Base-by-base conservation (phyloP, 1,140 invertebrate species). In the Neotoxoptera formosana region DNA sequence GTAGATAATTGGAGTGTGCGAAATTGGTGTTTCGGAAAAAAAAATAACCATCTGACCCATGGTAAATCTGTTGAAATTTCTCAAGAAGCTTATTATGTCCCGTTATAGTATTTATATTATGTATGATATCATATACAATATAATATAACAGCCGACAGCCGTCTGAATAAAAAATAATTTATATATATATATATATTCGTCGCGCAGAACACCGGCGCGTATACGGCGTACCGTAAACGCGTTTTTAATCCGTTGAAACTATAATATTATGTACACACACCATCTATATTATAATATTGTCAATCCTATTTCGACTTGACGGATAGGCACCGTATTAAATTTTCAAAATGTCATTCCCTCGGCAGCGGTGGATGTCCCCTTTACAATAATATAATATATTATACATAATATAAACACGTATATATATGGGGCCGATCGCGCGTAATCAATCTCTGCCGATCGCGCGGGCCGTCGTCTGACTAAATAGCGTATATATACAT, bases 321-420 rank as follows among this genome's bases (percentile, higher is more conserved):
- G 30, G 87, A 53, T 89, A 20, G 48, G 48, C 6, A 36, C n/a
- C 48, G 87, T 53, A 89, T 89, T 89, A 89, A 89, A 89, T 53
- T 89, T 53, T 48, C 87, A 53, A 53, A 89, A 89, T 89, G 48
- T 89, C 87, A 89, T 89, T 53, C n/a, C n/a, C 48, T 89, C n/a
- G 48, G 25, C 34, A 48, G 48, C 23, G 47, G 21, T 7, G 47
- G n/a, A 20, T 53, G 87, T 89, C 87, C 41, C 41, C 87, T 53
- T 23, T 89, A 30, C 45, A 86, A n/a, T 76, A 76, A 76, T 23
- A 53, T 53, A 53, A 53, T 53, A 53, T 53, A 53, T 53, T 53
- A 53, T 53, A 53, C 51, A 53, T 53, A 53, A 53, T 76, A 76
- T 76, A 76, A 25, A 47, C 84, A n/a, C 60, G 60, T 86, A 30